Percentiles rank a stretch among this genome's conserved stretches.
Evolutionary conservation across 2,888 invertebrate species (phyloP).

Genomic region (Enchytraeus crypticus): DNA sequence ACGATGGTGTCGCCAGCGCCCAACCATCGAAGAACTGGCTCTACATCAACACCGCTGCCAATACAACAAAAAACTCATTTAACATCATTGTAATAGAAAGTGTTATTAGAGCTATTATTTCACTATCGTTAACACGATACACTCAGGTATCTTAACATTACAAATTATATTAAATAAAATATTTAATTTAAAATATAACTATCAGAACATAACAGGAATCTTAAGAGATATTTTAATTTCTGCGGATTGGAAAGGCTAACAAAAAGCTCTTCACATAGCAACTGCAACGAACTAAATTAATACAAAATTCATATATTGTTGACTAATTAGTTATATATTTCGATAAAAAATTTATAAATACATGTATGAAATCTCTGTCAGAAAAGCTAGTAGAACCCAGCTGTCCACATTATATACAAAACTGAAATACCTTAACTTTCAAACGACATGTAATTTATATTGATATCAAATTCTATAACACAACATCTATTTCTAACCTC

Average conservation of each 20-base stretch:
- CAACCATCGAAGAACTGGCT: slow-evolving; percentile 65
- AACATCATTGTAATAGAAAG: background rate
- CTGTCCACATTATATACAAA: background rate
- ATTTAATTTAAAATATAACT: background rate
- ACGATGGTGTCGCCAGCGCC: slow-evolving; percentile 71
- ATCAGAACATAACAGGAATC: background rate
- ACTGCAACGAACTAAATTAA: no score
- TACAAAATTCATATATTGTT: background rate
- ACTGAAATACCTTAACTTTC: no score
- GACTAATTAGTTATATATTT: background rate
- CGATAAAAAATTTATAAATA: background rate
- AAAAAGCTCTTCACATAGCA: no score
- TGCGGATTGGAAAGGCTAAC: no score
- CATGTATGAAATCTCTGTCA: background rate
- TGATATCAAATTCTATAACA: background rate
- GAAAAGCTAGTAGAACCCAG: background rate
- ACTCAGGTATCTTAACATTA: background rate
- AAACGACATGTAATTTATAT: background rate
- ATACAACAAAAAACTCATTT: background rate
- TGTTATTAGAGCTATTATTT: no score
- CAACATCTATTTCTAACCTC: no score
- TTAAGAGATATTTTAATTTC: no score
- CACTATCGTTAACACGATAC: background rate
- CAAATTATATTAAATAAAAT: background rate
- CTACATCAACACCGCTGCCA: slow-evolving; percentile 81